A percentile compares a stretch with the other conserved stretches of the same genome.
phyloP scores from a whole-genome alignment of 2,888 invertebrate species.

The Melipona beecheii region DNA sequence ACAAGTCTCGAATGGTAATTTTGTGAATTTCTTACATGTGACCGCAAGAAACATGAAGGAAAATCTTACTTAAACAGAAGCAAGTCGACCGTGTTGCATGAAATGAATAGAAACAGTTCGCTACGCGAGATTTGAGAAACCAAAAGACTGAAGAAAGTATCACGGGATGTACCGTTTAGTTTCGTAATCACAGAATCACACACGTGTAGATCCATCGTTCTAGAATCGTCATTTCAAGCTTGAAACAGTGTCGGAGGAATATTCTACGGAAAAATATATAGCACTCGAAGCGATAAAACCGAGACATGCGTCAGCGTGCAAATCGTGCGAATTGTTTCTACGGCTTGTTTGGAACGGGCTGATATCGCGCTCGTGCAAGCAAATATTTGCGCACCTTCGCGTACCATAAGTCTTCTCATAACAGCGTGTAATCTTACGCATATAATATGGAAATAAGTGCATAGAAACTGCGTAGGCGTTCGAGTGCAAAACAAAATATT shows the following conservation, averaged over 20 bases:
- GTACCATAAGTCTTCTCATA: conserved; percentile 29
- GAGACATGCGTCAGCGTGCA: conserved; percentile 39
- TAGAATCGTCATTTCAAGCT: neutral
- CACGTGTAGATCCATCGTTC: neutral
- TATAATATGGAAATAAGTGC: neutral
- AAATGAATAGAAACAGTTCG: too few species aligned
- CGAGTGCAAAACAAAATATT: neutral
- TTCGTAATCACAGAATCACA: neutral
- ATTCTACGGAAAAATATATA: conserved; percentile 36
- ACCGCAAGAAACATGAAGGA: too few species aligned
- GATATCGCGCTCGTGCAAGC: conserved; percentile 60
- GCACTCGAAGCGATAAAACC: conserved; percentile 36
- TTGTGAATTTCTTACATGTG: too few species aligned
- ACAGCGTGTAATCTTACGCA: conserved; percentile 23
- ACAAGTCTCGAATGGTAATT: too few species aligned
- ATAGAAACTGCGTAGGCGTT: neutral
- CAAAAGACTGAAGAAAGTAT: neutral
- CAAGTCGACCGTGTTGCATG: too few species aligned
- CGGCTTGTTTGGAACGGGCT: conserved; percentile 42
- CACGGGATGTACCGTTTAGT: neutral
- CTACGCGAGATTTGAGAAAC: neutral
- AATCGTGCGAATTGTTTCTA: conserved; percentile 56
- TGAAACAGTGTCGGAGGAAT: conserved; percentile 14
- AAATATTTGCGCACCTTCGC: conserved; percentile 63
- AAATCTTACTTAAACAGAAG: too few species aligned